Percentiles rank a stretch among this genome's conserved stretches.
phyloP scores from a whole-genome alignment of 2,113 vertebrate species.

The Colius striatus region DNA sequence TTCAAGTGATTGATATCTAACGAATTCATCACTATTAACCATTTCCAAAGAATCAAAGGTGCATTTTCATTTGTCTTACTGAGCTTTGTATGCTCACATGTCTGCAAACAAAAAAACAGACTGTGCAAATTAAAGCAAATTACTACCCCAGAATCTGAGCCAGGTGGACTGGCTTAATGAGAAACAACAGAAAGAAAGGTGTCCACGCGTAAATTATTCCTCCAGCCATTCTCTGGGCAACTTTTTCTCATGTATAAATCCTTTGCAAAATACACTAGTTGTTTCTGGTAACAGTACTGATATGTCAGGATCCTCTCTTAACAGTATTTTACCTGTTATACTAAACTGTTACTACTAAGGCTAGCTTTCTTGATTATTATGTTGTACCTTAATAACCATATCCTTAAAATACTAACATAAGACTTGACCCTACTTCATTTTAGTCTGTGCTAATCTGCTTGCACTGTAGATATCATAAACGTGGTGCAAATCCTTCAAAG shows the following conservation, averaged over 20 bases:
- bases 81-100: fast-evolving
- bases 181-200: not conserved
- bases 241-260: not conserved
- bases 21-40: not conserved
- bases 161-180: fast-evolving
- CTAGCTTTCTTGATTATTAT: not conserved
- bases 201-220: not conserved
- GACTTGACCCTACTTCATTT: not conserved
- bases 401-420: not conserved
- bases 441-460: not conserved
- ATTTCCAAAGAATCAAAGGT: not conserved
- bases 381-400: not conserved
- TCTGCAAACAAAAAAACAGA: not conserved
- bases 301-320: not conserved
- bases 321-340: not conserved
- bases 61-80: not conserved
- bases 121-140: not conserved
- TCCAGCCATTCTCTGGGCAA: not conserved
- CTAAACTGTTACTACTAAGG: not conserved
- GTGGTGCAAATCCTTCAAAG: not conserved
- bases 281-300: not conserved
- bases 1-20: not conserved
- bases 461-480: not conserved
- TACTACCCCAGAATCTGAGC: not conserved
- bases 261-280: not conserved